Base-by-base conservation (phyloP, 1,140 invertebrate species). In the Scaptomyza hsui region DNA sequence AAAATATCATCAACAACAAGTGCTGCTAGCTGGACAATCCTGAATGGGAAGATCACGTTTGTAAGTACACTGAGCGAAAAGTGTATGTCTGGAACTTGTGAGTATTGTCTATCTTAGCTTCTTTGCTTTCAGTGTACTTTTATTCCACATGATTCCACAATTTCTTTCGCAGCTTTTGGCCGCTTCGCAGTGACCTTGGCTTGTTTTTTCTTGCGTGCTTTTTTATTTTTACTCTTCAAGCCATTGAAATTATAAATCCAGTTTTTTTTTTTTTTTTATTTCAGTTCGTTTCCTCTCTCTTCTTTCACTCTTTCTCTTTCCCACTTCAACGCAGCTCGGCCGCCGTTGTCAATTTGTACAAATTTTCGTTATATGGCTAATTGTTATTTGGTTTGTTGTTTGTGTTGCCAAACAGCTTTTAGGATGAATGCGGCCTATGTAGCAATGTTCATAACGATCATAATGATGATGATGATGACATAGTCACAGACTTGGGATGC, bases 331-430 rank as follows among this genome's bases (percentile, higher is more conserved):
- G 10, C 61, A 21, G 51, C 53, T 24, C 59, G 39, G 29, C 9
- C 56, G 39, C 64, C 41, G 48, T 76, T 85, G 73, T 68, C 81
- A 88, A 86, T 81, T 74, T 86, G 73, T 59, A 85, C 52, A 80
- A 86, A 86, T 81, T 86, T 85, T 85, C 73, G 80, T 85, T 81
- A 61, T 82, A 88, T 75, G 74, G 81, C 71, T 88, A 88, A 86
- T 86, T 88, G 78, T 80, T 76, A 60, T 63, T 65, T 52, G 67
- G 29, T 26, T 55, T 42, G 51, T 68, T 86, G 75, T 29, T 7
- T 29, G n/a, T 67, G 81, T 86, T 86, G 73, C 74, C 78, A 88
- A 88, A 88, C 81, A 67, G 39, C 78, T 88, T 85, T 75, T 57
- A 53, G 49, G 15, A 44, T 59, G 62, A 65, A 65, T 57, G 56